These are phyloP conservation scores for Puntigrus tetrazona DNA, from an alignment of 2,113 vertebrate genomes.

Conservation along the genomic window DNA sequence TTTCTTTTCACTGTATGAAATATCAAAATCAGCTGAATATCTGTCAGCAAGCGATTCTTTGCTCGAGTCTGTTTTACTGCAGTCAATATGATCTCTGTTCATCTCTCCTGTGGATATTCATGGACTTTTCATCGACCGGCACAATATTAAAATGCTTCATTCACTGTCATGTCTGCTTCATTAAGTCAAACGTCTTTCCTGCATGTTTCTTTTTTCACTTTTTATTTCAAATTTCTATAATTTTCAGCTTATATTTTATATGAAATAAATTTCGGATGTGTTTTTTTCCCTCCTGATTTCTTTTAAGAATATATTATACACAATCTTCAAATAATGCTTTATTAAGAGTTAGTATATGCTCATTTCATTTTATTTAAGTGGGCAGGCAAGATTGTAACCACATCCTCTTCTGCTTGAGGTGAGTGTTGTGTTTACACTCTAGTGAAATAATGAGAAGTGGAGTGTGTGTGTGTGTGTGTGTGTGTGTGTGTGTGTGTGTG, in stretches of 20 bases:
- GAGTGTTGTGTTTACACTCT: constrained; percentile 2
- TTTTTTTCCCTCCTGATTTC: background rate
- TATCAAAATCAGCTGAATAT: constrained; percentile 17
- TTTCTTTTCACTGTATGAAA: background rate
- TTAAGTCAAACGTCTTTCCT: constrained; percentile 31
- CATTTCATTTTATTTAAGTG: background rate
- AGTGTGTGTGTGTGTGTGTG: background rate
- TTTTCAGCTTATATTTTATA: background rate
- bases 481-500: background rate
- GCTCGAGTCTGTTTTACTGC: constrained; percentile 6
- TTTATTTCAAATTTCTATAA: background rate
- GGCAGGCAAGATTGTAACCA: background rate
- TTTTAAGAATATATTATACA: background rate
- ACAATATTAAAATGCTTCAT: constrained; percentile 48
- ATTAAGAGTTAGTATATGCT: background rate
- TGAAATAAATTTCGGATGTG: background rate
- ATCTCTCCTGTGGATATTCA: constrained; percentile 40
- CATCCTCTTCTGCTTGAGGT: background rate
- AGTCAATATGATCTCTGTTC: constrained; percentile 33
- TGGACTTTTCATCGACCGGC: constrained; percentile 28
- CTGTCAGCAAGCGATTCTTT: constrained; percentile 15
- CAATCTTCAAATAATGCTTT: background rate
- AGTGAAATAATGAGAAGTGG: background rate
- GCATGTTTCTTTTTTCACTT: background rate
- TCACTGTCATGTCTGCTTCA: constrained; percentile 32